Evolutionary conservation across 53 echinoderm and acorn worm genomes (phyloP).

Genomic region (Hippasteria phrygiana): DNA sequence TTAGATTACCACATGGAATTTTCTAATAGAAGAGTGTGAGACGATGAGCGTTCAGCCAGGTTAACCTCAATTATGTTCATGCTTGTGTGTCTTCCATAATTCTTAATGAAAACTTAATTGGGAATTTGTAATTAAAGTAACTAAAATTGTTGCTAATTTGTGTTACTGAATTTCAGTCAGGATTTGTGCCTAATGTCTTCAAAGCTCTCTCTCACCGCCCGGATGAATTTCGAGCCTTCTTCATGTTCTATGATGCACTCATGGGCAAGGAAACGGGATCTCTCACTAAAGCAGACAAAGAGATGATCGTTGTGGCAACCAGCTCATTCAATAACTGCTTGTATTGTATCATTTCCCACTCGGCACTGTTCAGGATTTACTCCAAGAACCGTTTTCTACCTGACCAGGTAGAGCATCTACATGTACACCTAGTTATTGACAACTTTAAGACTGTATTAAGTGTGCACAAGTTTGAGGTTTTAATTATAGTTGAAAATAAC

Average conservation of each 20-base stretch:
- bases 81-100: neutral
- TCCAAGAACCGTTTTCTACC: constrained; percentile 86
- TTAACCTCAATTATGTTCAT: neutral
- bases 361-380: constrained; percentile 89
- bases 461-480: too few species aligned
- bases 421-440: neutral
- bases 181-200: constrained; percentile 97
- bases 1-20: too few species aligned
- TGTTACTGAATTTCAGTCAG: constrained; percentile 71
- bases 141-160: too few species aligned
- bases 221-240: constrained; percentile 94
- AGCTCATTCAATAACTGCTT: constrained; percentile 92
- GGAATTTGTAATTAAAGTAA: too few species aligned
- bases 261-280: constrained; percentile 92
- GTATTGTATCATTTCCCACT: constrained; percentile 93
- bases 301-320: constrained; percentile 93
- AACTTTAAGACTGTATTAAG: too few species aligned
- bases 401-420: constrained; percentile 80
- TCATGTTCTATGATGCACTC: constrained; percentile 83
- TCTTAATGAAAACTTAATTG: neutral
- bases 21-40: too few species aligned
- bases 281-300: constrained; percentile 94
- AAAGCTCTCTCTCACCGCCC: constrained; percentile 86
- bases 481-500: too few species aligned
- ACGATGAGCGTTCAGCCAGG: too few species aligned